A percentile compares a stretch with the other conserved stretches of the same genome.
Conservation (phyloP, 2,113 vertebrate genomes). For the Pipa parva region DNA sequence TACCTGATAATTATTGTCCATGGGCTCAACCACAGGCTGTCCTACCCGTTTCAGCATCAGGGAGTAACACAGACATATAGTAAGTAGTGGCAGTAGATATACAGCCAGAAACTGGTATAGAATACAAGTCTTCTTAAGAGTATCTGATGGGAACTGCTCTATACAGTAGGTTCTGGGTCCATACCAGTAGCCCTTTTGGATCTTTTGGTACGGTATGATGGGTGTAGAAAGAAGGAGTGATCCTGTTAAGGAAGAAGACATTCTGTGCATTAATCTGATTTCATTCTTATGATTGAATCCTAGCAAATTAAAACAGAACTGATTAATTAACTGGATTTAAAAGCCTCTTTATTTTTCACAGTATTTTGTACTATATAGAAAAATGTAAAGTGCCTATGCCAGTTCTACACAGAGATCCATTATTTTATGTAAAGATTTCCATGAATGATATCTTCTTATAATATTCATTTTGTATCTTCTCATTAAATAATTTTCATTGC, state of each 20-base stretch:
- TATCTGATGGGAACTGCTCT: constrained; percentile 72
- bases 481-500: too few species aligned
- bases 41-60: constrained; percentile 75
- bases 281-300: too few species aligned
- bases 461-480: too few species aligned
- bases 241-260: constrained; percentile 49
- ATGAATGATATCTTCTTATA: too few species aligned
- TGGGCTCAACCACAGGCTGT: constrained; percentile 68
- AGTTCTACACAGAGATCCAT: too few species aligned
- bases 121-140: constrained; percentile 67
- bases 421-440: too few species aligned
- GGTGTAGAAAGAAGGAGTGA: constrained; percentile 72
- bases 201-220: constrained; percentile 69
- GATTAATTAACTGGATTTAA: too few species aligned
- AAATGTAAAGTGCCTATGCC: too few species aligned
- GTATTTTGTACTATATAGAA: too few species aligned
- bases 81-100: constrained; percentile 70
- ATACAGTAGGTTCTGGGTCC: constrained; percentile 70
- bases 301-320: too few species aligned
- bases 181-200: constrained; percentile 75
- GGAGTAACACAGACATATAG: constrained; percentile 71
- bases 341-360: too few species aligned
- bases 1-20: constrained; percentile 76
- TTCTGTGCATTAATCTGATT: not conserved
- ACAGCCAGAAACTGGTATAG: constrained; percentile 76